Base-by-base conservation (phyloP, 2,113 vertebrate genomes). In the Syngnathus typhle region DNA sequence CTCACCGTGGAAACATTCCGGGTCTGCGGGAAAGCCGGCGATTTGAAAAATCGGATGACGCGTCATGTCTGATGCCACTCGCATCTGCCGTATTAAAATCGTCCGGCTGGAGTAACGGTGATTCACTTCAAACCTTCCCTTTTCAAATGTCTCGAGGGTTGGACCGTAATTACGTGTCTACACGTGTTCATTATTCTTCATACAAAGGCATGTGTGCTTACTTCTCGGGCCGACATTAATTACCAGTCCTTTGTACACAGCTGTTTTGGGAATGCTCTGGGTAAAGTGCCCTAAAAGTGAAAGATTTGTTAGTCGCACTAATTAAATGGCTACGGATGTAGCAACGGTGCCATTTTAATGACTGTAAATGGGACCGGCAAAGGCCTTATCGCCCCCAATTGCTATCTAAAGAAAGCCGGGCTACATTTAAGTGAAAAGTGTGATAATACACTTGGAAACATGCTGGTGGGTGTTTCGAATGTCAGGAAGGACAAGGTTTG, bases 251-350 rank as follows among this genome's bases (percentile, higher is more conserved):
- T 43, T 62, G 60, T 23, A 21, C 41, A 44, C 39, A 62, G 41
- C 60, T 62, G 41, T 62, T 62, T 62, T 62, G 60, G 60, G 60
- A 46, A 62, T 44, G 60, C 39, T 27, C 5, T 21, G 19, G n/a
- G 59, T 41, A 60, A 60, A 60, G 10, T 2, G n/a, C 12, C 6
- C 38, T 44, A 27, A 62, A 62, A 44, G 6, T 15, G n/a, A 16
- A 62, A 44, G 59, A 41, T 61, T 60, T 41, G 52, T 60, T n/a
- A 21, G 38, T 41, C 21, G 12, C 37, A 6, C 12, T 44, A 23
- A 62, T 44, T 27, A 62, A 62, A 62, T 62, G 39, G 60, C 60
- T 27, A 7, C 23, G 21, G 60, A 15, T 43, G 41, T 27, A 27
- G n/a, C 12, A 62, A 62, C 1, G 21, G 60, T 27, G 60, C 19